Base-by-base conservation (phyloP, 2,797 vertebrate species). In the Antennarius maculatus region DNA sequence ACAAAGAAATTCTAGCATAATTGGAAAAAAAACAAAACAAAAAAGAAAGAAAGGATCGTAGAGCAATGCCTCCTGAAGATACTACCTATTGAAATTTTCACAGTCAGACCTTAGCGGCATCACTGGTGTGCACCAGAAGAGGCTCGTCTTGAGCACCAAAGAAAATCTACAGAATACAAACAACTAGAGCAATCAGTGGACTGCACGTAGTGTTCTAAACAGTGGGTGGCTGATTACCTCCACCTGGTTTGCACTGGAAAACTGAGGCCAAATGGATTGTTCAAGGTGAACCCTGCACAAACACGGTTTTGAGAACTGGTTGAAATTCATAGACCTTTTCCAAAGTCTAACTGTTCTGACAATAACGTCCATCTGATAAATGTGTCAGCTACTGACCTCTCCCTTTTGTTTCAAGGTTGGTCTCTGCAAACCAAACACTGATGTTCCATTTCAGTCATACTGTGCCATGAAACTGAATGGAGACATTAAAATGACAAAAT, bases 151-250 rank as follows among this genome's bases (percentile, higher is more conserved):
- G 52, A 50, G 62, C 54, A 29, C 47, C 71, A 57, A 51, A 61
- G 58, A 80, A 52, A 69, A 31, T 49, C 53, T 17, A 14, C 68
- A 47, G 70, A 59, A 52, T 66, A 75, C 68, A 83, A 84, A 84
- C 81, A 80, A 55, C 79, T 51, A 37, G 62, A 79, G 78, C 83
- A 89, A 88, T 89, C 87, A 89, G 81, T 43, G 58, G 74, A 77
- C 80, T 49, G 28, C 89, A 80, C 70, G 86, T 79, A 80, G 83
- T 62, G 71, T 72, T 53, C 78, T 84, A 80, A 84, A 71, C 60
- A 77, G 81, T 17, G n/a, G 23, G 81, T 58, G 74, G 74, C 70
- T 88, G 87, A 89, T 89, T 85, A 81, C 73, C 68, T 74, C 74
- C 76, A 76, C 68, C 79, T 15, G 67, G 41, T 69, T 74, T 50